A percentile compares a stretch with the other conserved stretches of the same genome.
These are phyloP conservation scores for Xiphydria camelus DNA, from an alignment of 2,888 invertebrate genomes.

Conservation along the genomic window DNA sequence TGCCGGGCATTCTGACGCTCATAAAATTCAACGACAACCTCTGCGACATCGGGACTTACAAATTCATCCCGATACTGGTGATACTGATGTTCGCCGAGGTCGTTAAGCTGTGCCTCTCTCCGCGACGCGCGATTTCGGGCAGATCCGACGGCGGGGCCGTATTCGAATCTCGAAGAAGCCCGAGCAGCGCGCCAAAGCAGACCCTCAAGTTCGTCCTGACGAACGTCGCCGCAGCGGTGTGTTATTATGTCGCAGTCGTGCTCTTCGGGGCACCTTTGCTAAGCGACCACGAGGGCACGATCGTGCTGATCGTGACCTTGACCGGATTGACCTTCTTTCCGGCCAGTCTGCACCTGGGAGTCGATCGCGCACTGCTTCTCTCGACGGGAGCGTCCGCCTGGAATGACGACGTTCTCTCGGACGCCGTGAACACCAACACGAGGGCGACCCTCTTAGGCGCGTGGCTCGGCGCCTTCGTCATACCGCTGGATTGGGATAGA, in stretches of 20 bases:
- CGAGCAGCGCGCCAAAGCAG: conserved; percentile 59
- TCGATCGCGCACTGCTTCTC: conserved; percentile 62
- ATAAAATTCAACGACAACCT: conserved; percentile 64
- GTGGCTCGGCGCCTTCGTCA: conserved; percentile 83
- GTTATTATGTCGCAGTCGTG: conserved; percentile 66
- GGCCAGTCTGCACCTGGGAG: conserved; percentile 65
- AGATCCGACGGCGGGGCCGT: too few species aligned
- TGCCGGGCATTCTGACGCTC: conserved; percentile 63
- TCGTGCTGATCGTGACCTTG: conserved; percentile 67
- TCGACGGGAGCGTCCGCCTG: conserved; percentile 61
- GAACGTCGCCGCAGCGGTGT: conserved; percentile 57
- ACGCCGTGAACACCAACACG: conserved; percentile 63
- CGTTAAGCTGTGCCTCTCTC: conserved; percentile 59
- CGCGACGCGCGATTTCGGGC: conserved; percentile 41
- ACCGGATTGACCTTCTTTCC: conserved; percentile 68
- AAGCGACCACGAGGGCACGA: conserved; percentile 68
- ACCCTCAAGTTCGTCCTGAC: conserved; percentile 60
- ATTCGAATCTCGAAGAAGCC: conserved; percentile 57
- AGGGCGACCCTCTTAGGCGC: conserved; percentile 72
- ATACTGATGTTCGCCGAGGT: conserved; percentile 60
- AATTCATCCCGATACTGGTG: conserved; percentile 53
- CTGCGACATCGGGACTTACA: conserved; percentile 65
- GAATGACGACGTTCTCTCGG: conserved; percentile 53
- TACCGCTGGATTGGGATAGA: conserved; percentile 89
- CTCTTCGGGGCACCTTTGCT: conserved; percentile 71